phyloP scores from a whole-genome alignment of 2,888 invertebrate species.

The Tortricodes alternella region DNA sequence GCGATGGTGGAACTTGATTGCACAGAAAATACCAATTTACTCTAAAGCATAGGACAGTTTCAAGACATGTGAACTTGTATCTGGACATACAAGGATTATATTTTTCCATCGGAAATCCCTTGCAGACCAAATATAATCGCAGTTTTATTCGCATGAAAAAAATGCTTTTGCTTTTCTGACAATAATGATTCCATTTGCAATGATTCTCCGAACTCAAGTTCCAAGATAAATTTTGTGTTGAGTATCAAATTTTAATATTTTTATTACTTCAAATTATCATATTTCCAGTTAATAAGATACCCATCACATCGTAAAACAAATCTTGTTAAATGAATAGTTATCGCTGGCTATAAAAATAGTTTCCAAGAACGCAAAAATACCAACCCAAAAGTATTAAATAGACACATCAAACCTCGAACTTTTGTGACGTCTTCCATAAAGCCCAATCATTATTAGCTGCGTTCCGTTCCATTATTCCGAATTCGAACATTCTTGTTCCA shows the following conservation, averaged over 20 bases:
- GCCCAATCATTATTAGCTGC: slow-evolving; percentile 48
- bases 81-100: too few relatives aligned
- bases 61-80: too few relatives aligned
- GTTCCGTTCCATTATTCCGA: slow-evolving; percentile 45
- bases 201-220: too few relatives aligned
- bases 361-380: slow-evolving; percentile 33
- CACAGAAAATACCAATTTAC: too few relatives aligned
- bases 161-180: too few relatives aligned
- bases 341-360: slow-evolving; percentile 43
- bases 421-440: slow-evolving; percentile 51
- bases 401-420: slow-evolving; percentile 61
- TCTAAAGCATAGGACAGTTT: too few relatives aligned
- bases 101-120: too few relatives aligned
- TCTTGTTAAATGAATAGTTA: slow-evolving; percentile 25
- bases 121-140: too few relatives aligned
- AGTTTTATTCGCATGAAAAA: too few relatives aligned
- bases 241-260: not conserved
- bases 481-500: slow-evolving; percentile 48
- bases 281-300: slow-evolving; percentile 21
- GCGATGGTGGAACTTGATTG: too few relatives aligned
- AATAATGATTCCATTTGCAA: too few relatives aligned
- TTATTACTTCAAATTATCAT: not conserved
- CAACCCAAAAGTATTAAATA: slow-evolving; percentile 63
- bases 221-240: too few relatives aligned
- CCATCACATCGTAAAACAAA: slow-evolving; percentile 25